Evolutionary conservation across 2,113 vertebrate genomes (phyloP).

Genomic region (Oryzias melastigma): DNA sequence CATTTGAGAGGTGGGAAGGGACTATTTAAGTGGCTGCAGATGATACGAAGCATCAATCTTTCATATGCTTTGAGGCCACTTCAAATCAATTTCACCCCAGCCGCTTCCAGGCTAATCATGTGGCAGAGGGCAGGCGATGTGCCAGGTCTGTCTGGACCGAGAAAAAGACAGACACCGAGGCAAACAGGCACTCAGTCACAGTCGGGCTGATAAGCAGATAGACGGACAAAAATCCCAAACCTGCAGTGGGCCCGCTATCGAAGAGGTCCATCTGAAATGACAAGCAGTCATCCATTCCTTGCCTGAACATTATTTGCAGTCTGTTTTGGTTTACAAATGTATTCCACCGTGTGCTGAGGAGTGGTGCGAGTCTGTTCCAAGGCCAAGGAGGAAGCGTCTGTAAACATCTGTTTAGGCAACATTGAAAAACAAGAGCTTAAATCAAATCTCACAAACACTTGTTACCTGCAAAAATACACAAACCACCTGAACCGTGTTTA

Average conservation of each 20-base stretch:
- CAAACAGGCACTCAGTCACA: constrained; percentile 53
- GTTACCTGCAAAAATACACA: constrained; percentile 24
- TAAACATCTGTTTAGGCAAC: constrained; percentile 8
- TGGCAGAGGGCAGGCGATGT: constrained; percentile 68
- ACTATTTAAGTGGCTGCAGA: constrained; percentile 63
- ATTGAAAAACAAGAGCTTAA: no score
- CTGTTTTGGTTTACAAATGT: constrained; percentile 61
- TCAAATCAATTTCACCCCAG: constrained; percentile 77
- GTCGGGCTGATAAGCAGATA: constrained; percentile 62
- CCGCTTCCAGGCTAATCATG: constrained; percentile 74
- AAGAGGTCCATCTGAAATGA: constrained; percentile 64
- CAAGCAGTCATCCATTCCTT: constrained; percentile 61
- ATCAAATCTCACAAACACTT: not conserved
- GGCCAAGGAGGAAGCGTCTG: constrained; percentile 11
- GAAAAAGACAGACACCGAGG: constrained; percentile 43
- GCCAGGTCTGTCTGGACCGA: constrained; percentile 61
- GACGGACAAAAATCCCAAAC: constrained; percentile 63
- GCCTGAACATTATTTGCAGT: constrained; percentile 59
- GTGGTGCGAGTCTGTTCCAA: constrained; percentile 24
- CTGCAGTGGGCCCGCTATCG: constrained; percentile 57
- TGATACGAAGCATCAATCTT: constrained; percentile 74
- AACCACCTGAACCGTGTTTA: constrained; percentile 22
- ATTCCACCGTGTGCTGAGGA: constrained; percentile 40
- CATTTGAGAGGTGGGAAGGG: constrained; percentile 49
- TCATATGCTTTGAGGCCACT: constrained; percentile 76